Evolutionary conservation across 2,888 invertebrate species (phyloP).

Genomic region (Sarcophaga variegata): DNA sequence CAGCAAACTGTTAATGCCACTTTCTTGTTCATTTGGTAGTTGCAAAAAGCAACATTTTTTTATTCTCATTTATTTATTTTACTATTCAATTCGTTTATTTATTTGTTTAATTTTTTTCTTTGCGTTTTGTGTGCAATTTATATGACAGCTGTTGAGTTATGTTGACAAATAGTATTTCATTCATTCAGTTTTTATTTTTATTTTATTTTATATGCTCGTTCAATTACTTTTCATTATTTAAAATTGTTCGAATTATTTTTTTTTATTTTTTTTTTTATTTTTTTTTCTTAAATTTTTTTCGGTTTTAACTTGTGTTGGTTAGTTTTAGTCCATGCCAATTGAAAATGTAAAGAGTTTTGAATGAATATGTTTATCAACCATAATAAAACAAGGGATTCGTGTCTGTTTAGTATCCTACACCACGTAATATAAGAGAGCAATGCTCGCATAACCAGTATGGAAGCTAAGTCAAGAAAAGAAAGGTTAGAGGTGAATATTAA

Average conservation of each 20-base stretch:
- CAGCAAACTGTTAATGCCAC: too few species aligned
- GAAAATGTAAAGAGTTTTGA: not conserved
- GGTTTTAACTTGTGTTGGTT: conserved; percentile 24
- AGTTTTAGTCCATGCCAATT: conserved; percentile 6
- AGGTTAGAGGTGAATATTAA: too few species aligned
- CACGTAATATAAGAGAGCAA: too few species aligned
- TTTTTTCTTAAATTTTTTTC: not conserved
- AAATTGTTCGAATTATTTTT: not conserved
- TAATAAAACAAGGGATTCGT: not conserved
- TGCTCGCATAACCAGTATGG: too few species aligned
- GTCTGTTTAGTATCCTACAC: not conserved
- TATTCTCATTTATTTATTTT: not conserved
- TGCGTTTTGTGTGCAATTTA: not conserved
- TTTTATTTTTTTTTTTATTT: not conserved
- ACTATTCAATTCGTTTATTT: not conserved
- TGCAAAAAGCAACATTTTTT: not conserved
- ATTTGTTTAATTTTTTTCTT: not conserved
- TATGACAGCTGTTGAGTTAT: conserved; percentile 15
- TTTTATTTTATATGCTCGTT: not conserved
- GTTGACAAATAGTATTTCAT: not conserved
- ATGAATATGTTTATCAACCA: not conserved
- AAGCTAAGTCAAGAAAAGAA: too few species aligned
- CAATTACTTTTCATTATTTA: not conserved
- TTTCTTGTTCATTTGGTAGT: too few species aligned
- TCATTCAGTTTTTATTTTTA: not conserved